Evolutionary conservation across 2,888 invertebrate genomes (phyloP), one percentile per base, ranked within the genome.

Genomic region (Trachelus tabidus): DNA sequence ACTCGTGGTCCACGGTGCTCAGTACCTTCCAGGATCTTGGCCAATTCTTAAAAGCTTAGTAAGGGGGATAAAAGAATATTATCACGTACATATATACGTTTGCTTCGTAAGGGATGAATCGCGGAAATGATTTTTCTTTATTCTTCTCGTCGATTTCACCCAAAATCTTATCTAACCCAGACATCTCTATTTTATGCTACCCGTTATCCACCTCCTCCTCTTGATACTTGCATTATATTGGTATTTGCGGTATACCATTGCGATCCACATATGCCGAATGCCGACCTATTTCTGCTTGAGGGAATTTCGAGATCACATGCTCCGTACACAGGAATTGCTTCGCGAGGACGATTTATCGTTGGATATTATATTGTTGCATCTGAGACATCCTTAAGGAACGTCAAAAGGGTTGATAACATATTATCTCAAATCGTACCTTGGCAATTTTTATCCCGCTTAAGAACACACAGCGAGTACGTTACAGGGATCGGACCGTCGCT

Each of bases 161-260:
- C 3, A 76, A 78, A 81, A 83, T 81, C 75, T 78, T 83, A 82
- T 84, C 82, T 82, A 79, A 76, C 73, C 78, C 78, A 83, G 82
- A 81, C 80, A 84, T 85, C 77, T 80, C 82, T 82, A 82, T 85
- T 84, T 84, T 81, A 81, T 34, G 73, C 37, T 73, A 35, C 34
- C 34, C 69, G 73, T 76, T 81, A 79, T 35, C 77, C 56, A 23
- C 56, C 73, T 74, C 69, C 77, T 73, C 77, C 76, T 77, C 68
- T 80, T 79, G 81, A 83, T 80, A 81, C 79, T 75, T 75, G 82
- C 76, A 81, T 83, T 81, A 83, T 82, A 79, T 81, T 80, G 56
- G 71, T 78, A 74, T 40, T 78, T 78, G 74, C 74, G 71, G 71
- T 56, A 23, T 56, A 56, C 56, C 34, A 31, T 9, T 33, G 31